Conservation (phyloP, 2,888 invertebrate species). For the Boloria selene region DNA sequence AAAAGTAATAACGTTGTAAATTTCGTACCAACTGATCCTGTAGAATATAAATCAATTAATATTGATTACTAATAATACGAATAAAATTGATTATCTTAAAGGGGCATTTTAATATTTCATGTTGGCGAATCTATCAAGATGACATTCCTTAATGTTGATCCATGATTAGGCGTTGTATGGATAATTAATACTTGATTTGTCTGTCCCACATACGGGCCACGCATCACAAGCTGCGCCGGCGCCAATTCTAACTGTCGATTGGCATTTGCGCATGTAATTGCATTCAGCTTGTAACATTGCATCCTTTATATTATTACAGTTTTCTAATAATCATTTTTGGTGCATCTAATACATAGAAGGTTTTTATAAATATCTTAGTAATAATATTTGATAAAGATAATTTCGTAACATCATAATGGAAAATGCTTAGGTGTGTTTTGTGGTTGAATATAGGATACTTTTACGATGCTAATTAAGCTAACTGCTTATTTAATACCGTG, state of each 20-base stretch:
- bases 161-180: conserved; percentile 62
- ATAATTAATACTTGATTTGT: conserved; percentile 77
- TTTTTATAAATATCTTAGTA: neutral
- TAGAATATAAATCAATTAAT: no score
- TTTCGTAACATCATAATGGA: neutral
- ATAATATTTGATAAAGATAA: neutral
- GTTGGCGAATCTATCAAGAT: conserved; percentile 10
- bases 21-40: no score
- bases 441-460: neutral
- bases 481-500: neutral
- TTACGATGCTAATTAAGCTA: conserved; percentile 9
- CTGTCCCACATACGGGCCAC: conserved; percentile 74
- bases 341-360: neutral
- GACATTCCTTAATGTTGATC: conserved; percentile 44
- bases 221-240: conserved; percentile 75
- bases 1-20: no score
- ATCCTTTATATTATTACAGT: conserved; percentile 25
- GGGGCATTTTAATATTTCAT: no score
- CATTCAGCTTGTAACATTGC: conserved; percentile 35
- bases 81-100: no score
- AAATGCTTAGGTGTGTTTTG: neutral
- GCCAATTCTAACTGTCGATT: conserved; percentile 76
- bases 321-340: neutral
- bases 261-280: conserved; percentile 62
- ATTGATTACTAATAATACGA: no score